Conservation (phyloP, 2,113 vertebrate species). For the Rhinolophus ferrumequinum region DNA sequence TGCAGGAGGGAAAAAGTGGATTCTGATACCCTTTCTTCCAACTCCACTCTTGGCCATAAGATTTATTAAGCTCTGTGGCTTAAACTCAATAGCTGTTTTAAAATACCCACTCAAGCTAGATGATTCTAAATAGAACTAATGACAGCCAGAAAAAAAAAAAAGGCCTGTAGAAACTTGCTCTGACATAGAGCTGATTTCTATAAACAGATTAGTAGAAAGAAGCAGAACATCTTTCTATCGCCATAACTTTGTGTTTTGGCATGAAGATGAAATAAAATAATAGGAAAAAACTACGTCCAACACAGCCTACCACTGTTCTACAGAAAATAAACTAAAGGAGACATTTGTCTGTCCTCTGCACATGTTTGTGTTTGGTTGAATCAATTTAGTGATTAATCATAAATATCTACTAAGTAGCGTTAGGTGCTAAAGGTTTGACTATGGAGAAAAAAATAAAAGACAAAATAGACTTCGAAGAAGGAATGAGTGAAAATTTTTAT, state of each 20-base stretch:
- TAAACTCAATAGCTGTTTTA: slow-evolving; percentile 68
- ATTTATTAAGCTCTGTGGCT: slow-evolving; percentile 50
- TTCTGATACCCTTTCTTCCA: not conserved
- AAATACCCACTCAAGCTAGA: slow-evolving; percentile 73
- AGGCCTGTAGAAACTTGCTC: slow-evolving; percentile 80
- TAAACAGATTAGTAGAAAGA: slow-evolving; percentile 73
- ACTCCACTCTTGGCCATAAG: not conserved
- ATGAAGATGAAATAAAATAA: slow-evolving; percentile 50
- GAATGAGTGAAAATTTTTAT: not conserved
- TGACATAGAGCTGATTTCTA: slow-evolving; percentile 67
- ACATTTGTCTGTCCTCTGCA: not conserved
- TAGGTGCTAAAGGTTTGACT: not conserved
- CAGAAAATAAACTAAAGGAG: not conserved
- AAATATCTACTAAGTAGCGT: not conserved
- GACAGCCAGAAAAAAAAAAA: slow-evolving; percentile 67
- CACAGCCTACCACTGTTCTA: not conserved
- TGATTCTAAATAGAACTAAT: slow-evolving; percentile 78
- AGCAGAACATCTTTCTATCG: slow-evolving; percentile 44
- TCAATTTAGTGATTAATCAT: not conserved
- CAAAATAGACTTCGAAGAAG: not conserved
- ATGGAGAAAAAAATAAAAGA: not conserved
- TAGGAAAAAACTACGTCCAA: slow-evolving; percentile 8
- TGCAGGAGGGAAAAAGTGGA: not conserved
- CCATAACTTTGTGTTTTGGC: slow-evolving; percentile 40
- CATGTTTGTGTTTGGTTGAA: not conserved